Conservation (phyloP, 1,140 invertebrate species). For the Trichonephila clavata region DNA sequence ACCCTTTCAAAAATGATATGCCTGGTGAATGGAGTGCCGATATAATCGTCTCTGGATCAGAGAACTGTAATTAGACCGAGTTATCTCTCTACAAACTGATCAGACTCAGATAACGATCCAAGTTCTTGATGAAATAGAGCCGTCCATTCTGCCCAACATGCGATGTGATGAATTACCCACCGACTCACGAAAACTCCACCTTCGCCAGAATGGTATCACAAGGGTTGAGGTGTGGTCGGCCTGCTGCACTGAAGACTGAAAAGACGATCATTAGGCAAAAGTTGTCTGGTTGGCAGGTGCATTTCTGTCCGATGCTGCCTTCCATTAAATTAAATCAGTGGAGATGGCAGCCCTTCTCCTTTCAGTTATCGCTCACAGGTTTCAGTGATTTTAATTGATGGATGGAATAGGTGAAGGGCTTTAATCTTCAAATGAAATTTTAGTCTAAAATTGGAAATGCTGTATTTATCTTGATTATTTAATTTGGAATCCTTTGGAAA, state of each 20-base stretch:
- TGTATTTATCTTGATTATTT: too few relatives aligned
- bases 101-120: conserved; percentile 20
- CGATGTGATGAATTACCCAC: conserved; percentile 30
- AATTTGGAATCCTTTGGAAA: too few relatives aligned
- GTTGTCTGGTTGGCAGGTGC: conserved; percentile 18
- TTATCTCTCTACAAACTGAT: conserved; percentile 31
- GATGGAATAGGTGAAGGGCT: background rate
- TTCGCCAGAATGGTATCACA: background rate
- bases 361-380: background rate
- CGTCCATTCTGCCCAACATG: conserved; percentile 30
- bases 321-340: conserved; percentile 28
- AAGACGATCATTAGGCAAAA: conserved; percentile 11
- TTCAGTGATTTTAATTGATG: background rate
- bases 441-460: background rate
- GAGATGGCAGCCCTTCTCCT: background rate
- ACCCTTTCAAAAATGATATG: conserved; percentile 43
- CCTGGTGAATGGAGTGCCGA: background rate
- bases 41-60: background rate
- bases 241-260: background rate
- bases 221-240: conserved; percentile 24
- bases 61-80: conserved; percentile 48
- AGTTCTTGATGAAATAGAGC: conserved; percentile 45
- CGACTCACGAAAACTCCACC: background rate
- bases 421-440: background rate
- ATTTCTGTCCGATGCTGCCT: background rate